Percentiles rank a stretch among this genome's conserved stretches.
Evolutionary conservation across 2,113 vertebrate genomes (phyloP).

Genomic region (Fregata magnificens): DNA sequence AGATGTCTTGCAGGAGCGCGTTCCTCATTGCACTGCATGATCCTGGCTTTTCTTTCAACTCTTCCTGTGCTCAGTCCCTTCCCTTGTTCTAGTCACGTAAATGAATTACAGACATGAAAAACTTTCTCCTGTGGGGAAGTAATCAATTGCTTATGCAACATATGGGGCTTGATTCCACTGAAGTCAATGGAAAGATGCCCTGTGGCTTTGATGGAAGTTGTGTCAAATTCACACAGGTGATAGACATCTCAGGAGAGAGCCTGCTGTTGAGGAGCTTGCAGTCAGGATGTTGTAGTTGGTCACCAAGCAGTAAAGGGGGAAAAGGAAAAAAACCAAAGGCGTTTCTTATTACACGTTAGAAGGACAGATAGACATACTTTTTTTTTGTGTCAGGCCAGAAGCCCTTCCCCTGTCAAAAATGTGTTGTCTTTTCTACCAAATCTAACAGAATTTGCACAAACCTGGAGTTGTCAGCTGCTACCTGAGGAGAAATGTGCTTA

Average conservation of each 20-base stretch:
- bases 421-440: constrained; percentile 88
- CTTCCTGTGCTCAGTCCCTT: not conserved
- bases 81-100: not conserved
- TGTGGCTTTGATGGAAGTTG: not conserved
- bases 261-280: not conserved
- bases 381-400: constrained; percentile 80
- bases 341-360: not conserved
- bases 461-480: constrained; percentile 78
- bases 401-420: constrained; percentile 84
- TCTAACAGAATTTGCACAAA: constrained; percentile 89
- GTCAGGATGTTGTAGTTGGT: not conserved
- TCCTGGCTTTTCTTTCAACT: not conserved
- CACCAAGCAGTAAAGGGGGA: not conserved
- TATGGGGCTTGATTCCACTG: not conserved
- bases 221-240: not conserved
- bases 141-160: not conserved
- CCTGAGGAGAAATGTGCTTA: constrained; percentile 79
- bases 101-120: not conserved
- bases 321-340: not conserved
- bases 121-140: not conserved
- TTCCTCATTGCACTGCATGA: not conserved
- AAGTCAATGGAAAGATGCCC: not conserved
- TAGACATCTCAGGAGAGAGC: not conserved
- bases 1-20: not conserved
- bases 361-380: constrained; percentile 52